Percentiles rank a stretch among this genome's conserved stretches.
These are phyloP conservation scores for Dinothrombium tinctorium DNA, from an alignment of 1,140 invertebrate species.

Conservation along the genomic window DNA sequence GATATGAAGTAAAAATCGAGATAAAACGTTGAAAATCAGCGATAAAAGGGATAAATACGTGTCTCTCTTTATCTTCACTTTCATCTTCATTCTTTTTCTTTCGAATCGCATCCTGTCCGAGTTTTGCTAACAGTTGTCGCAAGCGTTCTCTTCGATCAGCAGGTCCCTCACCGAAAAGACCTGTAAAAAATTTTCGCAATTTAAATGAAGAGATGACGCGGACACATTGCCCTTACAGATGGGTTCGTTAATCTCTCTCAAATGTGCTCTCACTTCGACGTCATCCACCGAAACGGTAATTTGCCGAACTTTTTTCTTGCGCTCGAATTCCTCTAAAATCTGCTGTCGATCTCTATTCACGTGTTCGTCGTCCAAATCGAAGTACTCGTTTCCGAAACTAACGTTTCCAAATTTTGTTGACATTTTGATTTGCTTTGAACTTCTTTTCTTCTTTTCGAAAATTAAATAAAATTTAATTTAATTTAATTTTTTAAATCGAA, in stretches of 20 bases:
- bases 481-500: too few species aligned
- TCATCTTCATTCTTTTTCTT: slow-evolving; percentile 18
- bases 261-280: slow-evolving; percentile 66
- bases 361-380: too few species aligned
- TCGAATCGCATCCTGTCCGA: slow-evolving; percentile 63
- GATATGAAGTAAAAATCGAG: slow-evolving; percentile 20
- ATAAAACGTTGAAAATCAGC: slow-evolving; percentile 3
- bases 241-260: slow-evolving; percentile 71
- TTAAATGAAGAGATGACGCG: slow-evolving; percentile 18
- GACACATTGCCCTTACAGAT: slow-evolving; percentile 36
- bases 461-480: too few species aligned
- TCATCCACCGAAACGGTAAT: slow-evolving; percentile 62
- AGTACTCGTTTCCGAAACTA: too few species aligned
- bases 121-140: slow-evolving; percentile 56
- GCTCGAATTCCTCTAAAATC: slow-evolving; percentile 75
- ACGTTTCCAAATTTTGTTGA: too few species aligned
- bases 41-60: slow-evolving; percentile 9
- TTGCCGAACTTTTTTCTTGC: slow-evolving; percentile 42
- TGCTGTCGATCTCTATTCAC: slow-evolving; percentile 66
- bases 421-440: too few species aligned
- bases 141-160: slow-evolving; percentile 72
- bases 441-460: too few species aligned
- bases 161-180: slow-evolving; percentile 83
- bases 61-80: slow-evolving; percentile 44
- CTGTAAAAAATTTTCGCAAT: slow-evolving; percentile 13